These are phyloP conservation scores for Rhea americana DNA, from an alignment of 2,113 vertebrate genomes.

Conservation along the genomic window DNA sequence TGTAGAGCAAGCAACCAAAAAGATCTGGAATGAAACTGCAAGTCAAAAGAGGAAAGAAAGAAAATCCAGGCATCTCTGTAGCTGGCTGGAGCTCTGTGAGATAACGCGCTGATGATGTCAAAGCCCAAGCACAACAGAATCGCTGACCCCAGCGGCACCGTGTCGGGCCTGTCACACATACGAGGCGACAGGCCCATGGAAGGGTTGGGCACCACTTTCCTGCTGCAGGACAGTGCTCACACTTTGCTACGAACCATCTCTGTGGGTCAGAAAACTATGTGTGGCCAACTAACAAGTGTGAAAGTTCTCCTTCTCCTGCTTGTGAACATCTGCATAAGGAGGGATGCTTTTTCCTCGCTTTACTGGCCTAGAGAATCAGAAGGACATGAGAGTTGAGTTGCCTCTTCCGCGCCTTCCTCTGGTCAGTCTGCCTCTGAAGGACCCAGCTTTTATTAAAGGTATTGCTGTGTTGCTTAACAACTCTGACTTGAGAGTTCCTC, in stretches of 20 bases:
- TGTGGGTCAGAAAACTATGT: not conserved
- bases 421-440: not conserved
- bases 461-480: accelerated
- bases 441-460: not conserved
- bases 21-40: accelerated
- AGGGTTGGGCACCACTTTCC: accelerated
- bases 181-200: not conserved
- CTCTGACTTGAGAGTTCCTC: not conserved
- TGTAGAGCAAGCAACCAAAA: not conserved
- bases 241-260: not conserved
- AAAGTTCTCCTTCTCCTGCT: not conserved
- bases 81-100: not conserved
- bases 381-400: accelerated
- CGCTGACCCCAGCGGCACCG: not conserved
- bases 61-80: not conserved
- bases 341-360: not conserved
- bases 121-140: not conserved
- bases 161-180: not conserved
- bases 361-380: not conserved
- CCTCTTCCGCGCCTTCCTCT: not conserved
- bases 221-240: not conserved
- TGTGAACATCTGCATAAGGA: accelerated
- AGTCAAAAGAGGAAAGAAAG: not conserved
- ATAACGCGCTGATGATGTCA: not conserved
- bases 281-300: not conserved